A percentile compares a stretch with the other conserved stretches of the same genome.
Evolutionary conservation across 2,797 vertebrate genomes (phyloP).

Genomic region (Lemur catta): DNA sequence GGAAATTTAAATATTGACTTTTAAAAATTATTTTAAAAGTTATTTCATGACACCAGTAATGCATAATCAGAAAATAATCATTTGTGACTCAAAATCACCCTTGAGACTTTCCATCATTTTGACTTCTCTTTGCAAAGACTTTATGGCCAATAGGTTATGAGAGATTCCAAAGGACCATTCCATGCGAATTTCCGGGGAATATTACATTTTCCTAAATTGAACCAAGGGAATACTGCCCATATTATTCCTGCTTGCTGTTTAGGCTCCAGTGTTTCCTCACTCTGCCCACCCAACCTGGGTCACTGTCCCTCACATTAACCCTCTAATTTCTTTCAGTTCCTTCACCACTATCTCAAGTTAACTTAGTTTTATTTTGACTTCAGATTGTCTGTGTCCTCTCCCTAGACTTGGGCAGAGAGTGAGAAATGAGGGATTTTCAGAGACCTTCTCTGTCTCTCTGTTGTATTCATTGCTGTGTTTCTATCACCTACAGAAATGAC

Average conservation of each 20-base stretch:
- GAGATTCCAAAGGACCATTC: neutral
- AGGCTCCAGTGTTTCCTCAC: neutral
- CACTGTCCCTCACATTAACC: neutral
- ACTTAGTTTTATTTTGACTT: neutral
- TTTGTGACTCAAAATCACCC: neutral
- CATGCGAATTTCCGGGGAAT: neutral
- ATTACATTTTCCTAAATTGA: neutral
- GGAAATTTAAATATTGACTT: neutral
- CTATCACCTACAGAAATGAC: neutral
- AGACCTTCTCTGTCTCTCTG: neutral
- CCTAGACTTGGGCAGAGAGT: neutral
- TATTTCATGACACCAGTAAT: neutral
- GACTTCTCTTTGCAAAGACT: neutral
- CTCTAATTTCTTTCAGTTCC: neutral
- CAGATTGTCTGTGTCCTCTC: neutral
- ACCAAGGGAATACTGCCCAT: neutral
- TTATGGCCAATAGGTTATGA: neutral
- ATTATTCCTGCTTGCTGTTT: neutral
- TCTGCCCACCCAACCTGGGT: neutral
- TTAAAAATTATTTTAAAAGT: neutral
- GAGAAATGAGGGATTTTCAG: neutral
- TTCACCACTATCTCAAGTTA: neutral
- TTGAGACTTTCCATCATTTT: neutral
- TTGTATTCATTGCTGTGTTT: neutral
- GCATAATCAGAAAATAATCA: neutral